Evolutionary conservation across 2,113 vertebrate species (phyloP).

Genomic region (Thamnaconus septentrionalis): DNA sequence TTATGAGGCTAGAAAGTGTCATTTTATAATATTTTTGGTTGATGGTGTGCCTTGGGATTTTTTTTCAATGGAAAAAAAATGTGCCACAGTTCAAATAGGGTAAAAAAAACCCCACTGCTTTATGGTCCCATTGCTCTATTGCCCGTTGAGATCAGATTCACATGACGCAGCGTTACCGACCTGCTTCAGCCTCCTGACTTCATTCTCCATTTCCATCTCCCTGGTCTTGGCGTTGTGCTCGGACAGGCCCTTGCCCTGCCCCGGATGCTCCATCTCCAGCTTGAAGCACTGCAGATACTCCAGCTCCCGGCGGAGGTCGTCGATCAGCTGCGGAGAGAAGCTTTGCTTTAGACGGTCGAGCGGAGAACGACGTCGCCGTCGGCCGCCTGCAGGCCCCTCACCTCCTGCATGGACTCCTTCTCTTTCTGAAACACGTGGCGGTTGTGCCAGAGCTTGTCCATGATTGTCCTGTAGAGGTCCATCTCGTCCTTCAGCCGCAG

Average conservation of each 20-base stretch:
- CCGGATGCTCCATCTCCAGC: constrained; percentile 88
- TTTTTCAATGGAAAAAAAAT: too few relatives aligned
- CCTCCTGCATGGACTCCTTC: constrained; percentile 94
- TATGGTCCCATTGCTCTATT: too few relatives aligned
- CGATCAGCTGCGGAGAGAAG: constrained; percentile 83
- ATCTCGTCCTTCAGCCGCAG: constrained; percentile 94
- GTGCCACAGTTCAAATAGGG: too few relatives aligned
- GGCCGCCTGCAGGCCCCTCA: constrained; percentile 34
- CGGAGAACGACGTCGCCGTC: too few relatives aligned
- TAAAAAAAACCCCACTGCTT: too few relatives aligned
- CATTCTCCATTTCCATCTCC: constrained; percentile 93
- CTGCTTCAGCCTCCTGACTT: constrained; percentile 92
- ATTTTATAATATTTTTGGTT: too few relatives aligned
- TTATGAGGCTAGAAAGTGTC: too few relatives aligned
- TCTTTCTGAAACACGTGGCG: constrained; percentile 94
- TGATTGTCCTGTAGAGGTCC: constrained; percentile 93
- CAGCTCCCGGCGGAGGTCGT: constrained; percentile 90
- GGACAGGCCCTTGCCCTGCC: constrained; percentile 78
- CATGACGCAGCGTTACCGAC: constrained; percentile 56
- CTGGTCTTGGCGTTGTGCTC: constrained; percentile 86
- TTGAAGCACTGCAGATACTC: constrained; percentile 94
- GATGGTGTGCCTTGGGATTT: too few relatives aligned
- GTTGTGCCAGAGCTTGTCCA: constrained; percentile 95
- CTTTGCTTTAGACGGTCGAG: not conserved
- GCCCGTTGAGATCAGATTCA: too few relatives aligned